phyloP scores from a whole-genome alignment of 1,140 invertebrate genomes.

The Caenorhabditis tropicalis region DNA sequence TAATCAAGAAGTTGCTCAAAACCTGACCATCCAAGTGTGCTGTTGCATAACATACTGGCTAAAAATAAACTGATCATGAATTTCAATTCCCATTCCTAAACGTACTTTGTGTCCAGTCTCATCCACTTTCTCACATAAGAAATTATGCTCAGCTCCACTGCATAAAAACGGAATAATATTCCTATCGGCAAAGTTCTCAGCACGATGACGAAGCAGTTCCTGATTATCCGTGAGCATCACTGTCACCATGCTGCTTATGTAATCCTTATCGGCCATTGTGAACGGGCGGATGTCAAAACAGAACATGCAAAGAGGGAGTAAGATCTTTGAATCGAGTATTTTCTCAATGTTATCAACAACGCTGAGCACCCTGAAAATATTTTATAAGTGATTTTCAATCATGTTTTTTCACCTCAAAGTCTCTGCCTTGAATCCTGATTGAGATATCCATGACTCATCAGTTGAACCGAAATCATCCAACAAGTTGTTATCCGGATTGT shows the following conservation, averaged over 20 bases:
- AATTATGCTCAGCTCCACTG: not conserved
- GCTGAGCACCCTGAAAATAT: not conserved
- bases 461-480: not conserved
- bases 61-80: not conserved
- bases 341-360: not conserved
- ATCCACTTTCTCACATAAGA: not conserved
- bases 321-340: not conserved
- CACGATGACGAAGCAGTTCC: not conserved
- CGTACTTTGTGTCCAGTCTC: not conserved
- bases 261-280: not conserved
- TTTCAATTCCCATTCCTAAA: not conserved
- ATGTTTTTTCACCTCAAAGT: constrained; percentile 13
- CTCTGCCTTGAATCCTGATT: not conserved
- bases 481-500: constrained; percentile 12
- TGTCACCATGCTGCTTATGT: not conserved
- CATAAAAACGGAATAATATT: constrained; percentile 10
- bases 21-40: not conserved
- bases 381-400: not conserved
- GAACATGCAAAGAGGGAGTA: not conserved
- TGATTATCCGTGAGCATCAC: not conserved
- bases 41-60: constrained; percentile 34
- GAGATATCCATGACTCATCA: constrained; percentile 13
- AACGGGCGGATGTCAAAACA: constrained; percentile 28
- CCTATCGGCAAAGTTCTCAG: not conserved
- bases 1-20: not conserved